Evolutionary conservation across 2,888 invertebrate species (phyloP), one percentile per base, ranked within the genome.

Genomic region (Lasius fuliginosus): DNA sequence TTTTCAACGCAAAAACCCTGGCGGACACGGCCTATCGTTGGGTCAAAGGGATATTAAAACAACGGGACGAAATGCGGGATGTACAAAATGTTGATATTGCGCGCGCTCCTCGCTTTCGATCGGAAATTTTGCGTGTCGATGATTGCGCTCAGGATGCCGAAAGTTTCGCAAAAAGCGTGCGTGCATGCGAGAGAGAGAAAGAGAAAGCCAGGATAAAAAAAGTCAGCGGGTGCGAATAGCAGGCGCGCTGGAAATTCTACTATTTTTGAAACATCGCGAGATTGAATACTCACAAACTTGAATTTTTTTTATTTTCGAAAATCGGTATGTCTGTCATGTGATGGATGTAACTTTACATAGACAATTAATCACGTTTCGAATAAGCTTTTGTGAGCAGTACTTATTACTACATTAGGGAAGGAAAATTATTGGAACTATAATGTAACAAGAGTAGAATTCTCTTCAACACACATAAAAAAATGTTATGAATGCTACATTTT

Each of bases 21-120:
- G 53, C 73, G 33, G 46, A 64, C 46, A 60, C 18, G 5, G 60
- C 42, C 60, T 23, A 27, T 46, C 71, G 79, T 71, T 60, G 79
- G 71, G 67, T 75, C 83, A 83, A 86, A 86, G 83, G 79, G 85
- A 86, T 86, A 86, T 86, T 86, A 86, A 86, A 86, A 84, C 84
- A 75, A 84, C 36, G 75, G 60, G 18, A 53, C 60, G 65, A 53
- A 60, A 75, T 64, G 69, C 40, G 69, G 73, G 46, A 81, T 81
- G 79, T 71, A 71, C 60, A 81, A 81, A 81, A 81, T 81, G 79
- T 81, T 81, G 79, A 81, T 81, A 82, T 40, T 82, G 75, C 53
- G n/a, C 77, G 76, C 75, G 49, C 74, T 82, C 33, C 11, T 77
- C 76, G 23, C 79, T 76, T 79, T 77, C 56, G 53, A 82, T 76